These are phyloP conservation scores for Folsomia manolachei DNA, from an alignment of 2,888 invertebrate species.

Conservation along the genomic window DNA sequence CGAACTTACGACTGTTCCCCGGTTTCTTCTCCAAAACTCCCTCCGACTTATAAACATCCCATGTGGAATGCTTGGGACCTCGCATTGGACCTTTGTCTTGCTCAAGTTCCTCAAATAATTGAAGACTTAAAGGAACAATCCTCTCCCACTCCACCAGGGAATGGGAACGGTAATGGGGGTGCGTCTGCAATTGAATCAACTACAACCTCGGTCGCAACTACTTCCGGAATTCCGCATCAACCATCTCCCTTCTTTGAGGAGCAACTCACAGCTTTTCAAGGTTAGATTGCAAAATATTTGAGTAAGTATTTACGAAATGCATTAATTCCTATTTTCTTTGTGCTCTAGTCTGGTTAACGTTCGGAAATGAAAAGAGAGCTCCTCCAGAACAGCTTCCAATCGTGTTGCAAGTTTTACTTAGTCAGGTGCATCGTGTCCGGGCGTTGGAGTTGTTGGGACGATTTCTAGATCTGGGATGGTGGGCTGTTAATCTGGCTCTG, in stretches of 20 bases:
- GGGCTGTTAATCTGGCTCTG: constrained; percentile 93
- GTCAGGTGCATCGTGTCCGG: constrained; percentile 76
- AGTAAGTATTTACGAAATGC: no score
- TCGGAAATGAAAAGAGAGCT: constrained; percentile 72
- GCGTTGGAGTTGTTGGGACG: constrained; percentile 88
- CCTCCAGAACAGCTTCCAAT: constrained; percentile 96
- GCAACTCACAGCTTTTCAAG: constrained; percentile 95
- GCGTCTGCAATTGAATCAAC: neutral
- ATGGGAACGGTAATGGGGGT: neutral
- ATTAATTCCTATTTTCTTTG: no score
- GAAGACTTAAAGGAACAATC: constrained; percentile 55
- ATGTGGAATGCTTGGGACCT: constrained; percentile 99
- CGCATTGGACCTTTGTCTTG: constrained; percentile 87
- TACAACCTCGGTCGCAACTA: neutral
- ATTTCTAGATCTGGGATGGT: constrained; percentile 91
- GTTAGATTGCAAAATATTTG: no score
- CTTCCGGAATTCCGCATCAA: constrained; percentile 57
- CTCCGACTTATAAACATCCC: constrained; percentile 83
- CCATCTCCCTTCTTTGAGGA: constrained; percentile 83
- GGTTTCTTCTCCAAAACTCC: constrained; percentile 86
- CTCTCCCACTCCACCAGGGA: neutral
- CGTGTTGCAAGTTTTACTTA: constrained; percentile 67
- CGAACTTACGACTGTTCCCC: constrained; percentile 95
- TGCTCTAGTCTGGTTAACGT: constrained; percentile 85
- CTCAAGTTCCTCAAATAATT: constrained; percentile 78